Conservation (phyloP, 2,888 invertebrate species). For the Stegana nigrithorax region DNA sequence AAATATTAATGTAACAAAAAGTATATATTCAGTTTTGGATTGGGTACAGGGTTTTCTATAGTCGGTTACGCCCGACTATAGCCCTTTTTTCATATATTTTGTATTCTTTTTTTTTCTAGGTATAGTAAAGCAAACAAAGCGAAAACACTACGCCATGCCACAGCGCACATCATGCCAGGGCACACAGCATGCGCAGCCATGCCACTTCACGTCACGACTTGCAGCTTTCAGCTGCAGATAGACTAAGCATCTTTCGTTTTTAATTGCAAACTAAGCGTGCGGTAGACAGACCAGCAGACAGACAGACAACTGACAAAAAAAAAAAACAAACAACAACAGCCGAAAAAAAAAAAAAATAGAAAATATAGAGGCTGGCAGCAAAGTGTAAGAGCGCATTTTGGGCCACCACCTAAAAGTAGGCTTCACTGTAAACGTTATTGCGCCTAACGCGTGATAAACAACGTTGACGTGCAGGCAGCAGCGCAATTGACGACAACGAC, state of each 20-base stretch:
- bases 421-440: constrained; percentile 34
- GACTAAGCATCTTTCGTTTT: constrained; percentile 57
- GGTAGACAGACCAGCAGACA: constrained; percentile 46
- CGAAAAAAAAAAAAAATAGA: constrained; percentile 23
- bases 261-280: constrained; percentile 62
- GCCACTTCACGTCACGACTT: too few relatives aligned
- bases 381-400: constrained; percentile 37
- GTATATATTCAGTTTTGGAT: too few relatives aligned
- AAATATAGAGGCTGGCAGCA: background rate
- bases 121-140: background rate
- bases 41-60: too few relatives aligned
- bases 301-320: background rate
- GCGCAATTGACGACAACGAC: constrained; percentile 22
- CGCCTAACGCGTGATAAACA: constrained; percentile 51
- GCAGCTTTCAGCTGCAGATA: constrained; percentile 41
- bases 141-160: too few relatives aligned
- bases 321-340: background rate
- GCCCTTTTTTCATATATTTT: background rate
- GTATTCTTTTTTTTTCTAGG: background rate
- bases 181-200: too few relatives aligned
- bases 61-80: too few relatives aligned
- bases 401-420: constrained; percentile 56
- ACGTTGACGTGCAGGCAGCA: constrained; percentile 34
- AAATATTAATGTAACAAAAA: too few relatives aligned
- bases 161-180: too few relatives aligned